Base-by-base conservation (phyloP, 2,888 invertebrate species). In the Rhagonycha fulva region DNA sequence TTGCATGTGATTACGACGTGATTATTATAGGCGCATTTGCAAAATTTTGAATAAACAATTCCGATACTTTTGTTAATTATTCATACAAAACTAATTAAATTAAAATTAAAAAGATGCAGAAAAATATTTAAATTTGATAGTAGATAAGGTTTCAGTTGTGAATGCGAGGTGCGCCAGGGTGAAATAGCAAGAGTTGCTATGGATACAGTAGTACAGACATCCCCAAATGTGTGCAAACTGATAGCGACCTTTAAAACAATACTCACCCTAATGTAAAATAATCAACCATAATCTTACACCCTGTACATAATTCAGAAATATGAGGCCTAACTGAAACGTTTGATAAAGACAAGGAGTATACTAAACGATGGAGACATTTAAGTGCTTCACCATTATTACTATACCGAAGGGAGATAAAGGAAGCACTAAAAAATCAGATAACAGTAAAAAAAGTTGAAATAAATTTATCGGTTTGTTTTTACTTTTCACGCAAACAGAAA, bases 131-230 rank as follows among this genome's bases (percentile, higher is more conserved):
- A 73, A 75, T 77, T 75, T 79, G 73, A 79, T 77, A 76, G 73
- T 68, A 73, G 71, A 66, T 76, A 63, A 61, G 70, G 23, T 28
- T 70, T 73, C 47, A 68, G 75, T 74, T 72, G 69, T 32, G 71
- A 75, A 70, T 70, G 75, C 71, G 75, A 74, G 75, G 71, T 78
- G 68, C 71, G 68, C 19, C 28, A 69, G 72, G 72, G 70, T 68
- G 72, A 73, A 71, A 76, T 68, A 74, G 78, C 78, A 73, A 78
- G 66, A 68, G 76, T 79, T 78, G 70, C 78, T 74, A 79, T 79
- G 75, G 79, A 72, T 74, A 79, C 78, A 47, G 76, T n/a, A 47
- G 47, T 79, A 75, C 76, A 76, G 79, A 74, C 72, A 74, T 24
- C 70, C 71, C 75, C 77, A 77, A 77, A 77, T 77, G 74, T 62